Conservation (phyloP, 2,113 vertebrate species). For the Ailurus styani region DNA sequence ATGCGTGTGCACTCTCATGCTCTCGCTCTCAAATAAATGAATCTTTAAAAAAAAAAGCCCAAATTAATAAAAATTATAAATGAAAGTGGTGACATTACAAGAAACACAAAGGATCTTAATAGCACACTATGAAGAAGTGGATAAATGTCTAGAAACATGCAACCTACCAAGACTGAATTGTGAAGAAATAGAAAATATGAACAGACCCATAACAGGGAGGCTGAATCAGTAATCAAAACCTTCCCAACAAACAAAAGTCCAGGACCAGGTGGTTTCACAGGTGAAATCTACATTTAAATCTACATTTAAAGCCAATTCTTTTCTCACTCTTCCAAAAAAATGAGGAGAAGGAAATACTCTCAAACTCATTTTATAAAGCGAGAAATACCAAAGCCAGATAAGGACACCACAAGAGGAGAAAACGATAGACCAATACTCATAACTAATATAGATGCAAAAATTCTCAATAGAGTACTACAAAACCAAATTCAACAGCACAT, state of each 20-base stretch:
- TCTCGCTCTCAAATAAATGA: background rate
- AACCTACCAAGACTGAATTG: background rate
- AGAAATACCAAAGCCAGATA: background rate
- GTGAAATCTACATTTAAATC: background rate
- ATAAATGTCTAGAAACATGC: background rate
- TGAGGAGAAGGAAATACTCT: background rate
- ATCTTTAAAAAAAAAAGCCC: background rate
- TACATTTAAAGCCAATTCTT: background rate
- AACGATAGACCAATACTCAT: background rate
- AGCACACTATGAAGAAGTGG: background rate
- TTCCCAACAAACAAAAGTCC: background rate
- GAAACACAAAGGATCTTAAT: background rate
- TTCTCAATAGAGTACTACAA: background rate
- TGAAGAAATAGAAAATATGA: background rate
- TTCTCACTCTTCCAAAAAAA: background rate
- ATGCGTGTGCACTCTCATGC: fast-evolving
- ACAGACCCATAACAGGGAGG: background rate
- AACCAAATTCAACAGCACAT: background rate
- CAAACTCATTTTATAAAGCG: background rate
- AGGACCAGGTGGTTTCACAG: background rate
- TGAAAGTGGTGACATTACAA: background rate
- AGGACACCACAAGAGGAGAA: background rate
- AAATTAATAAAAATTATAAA: background rate
- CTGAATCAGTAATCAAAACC: background rate
- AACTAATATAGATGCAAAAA: background rate